phyloP scores from a whole-genome alignment of 2,797 vertebrate species.

The Enteromius argenteus region DNA sequence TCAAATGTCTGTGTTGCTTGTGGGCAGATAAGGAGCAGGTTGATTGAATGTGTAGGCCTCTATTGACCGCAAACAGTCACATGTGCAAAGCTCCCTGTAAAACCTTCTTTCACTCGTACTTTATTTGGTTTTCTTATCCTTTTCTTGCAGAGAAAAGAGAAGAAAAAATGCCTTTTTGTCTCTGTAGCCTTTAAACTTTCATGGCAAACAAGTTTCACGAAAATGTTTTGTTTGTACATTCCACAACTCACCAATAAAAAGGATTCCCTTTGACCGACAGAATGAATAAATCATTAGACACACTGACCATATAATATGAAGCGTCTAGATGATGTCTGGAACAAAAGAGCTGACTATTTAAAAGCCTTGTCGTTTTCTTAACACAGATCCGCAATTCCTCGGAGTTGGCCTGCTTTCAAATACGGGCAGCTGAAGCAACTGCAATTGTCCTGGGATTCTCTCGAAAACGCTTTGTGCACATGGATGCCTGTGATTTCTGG shows the following conservation, averaged over 20 bases:
- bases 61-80: constrained; percentile 9
- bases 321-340: constrained; percentile 13
- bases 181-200: not conserved
- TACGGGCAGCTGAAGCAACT: constrained; percentile 39
- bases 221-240: constrained; percentile 5
- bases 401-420: constrained; percentile 22
- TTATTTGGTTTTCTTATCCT: constrained; percentile 24
- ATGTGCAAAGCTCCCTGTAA: constrained; percentile 27
- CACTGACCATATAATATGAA: constrained; percentile 14
- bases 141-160: not conserved
- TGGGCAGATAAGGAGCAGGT: constrained; percentile 37
- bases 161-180: not conserved
- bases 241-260: not conserved
- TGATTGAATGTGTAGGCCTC: constrained; percentile 39
- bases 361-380: constrained; percentile 21
- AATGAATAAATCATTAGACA: not conserved
- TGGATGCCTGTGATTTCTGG: constrained; percentile 54
- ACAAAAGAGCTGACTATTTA: constrained; percentile 37
- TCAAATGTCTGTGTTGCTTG: constrained; percentile 35
- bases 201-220: not conserved
- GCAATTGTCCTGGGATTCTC: constrained; percentile 41
- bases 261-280: not conserved
- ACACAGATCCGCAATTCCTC: constrained; percentile 24
- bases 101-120: constrained; percentile 16
- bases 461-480: constrained; percentile 29